Conservation (phyloP, 2,888 invertebrate species). For the Folsomia candida region DNA sequence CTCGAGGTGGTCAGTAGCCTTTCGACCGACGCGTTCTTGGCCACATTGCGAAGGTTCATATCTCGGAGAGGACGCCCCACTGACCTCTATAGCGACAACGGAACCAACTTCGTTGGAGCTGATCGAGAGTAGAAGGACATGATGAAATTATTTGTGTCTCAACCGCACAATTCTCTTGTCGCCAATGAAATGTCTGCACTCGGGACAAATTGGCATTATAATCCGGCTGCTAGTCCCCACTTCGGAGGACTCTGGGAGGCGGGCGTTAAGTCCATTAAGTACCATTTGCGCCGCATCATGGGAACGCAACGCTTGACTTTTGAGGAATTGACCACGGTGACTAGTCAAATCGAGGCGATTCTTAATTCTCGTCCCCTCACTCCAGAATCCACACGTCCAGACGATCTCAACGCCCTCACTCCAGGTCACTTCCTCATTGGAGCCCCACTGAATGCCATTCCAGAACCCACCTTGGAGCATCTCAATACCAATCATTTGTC, state of each 20-base stretch:
- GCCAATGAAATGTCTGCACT: too few relatives aligned
- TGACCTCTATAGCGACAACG: too few relatives aligned
- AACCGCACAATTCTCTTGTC: too few relatives aligned
- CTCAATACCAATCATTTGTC: slow-evolving; percentile 17
- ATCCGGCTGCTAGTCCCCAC: slow-evolving; percentile 52
- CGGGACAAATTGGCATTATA: slow-evolving; percentile 52
- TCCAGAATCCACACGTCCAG: slow-evolving; percentile 45
- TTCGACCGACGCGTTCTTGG: not conserved
- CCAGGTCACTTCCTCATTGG: slow-evolving; percentile 52
- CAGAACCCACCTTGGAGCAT: slow-evolving; percentile 14
- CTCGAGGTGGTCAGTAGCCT: not conserved
- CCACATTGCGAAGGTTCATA: not conserved
- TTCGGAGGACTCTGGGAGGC: slow-evolving; percentile 53
- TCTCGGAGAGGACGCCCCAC: not conserved
- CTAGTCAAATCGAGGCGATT: slow-evolving; percentile 50
- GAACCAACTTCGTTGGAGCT: too few relatives aligned
- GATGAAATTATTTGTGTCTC: too few relatives aligned
- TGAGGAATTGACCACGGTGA: slow-evolving; percentile 51
- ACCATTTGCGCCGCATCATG: slow-evolving; percentile 50
- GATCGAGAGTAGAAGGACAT: too few relatives aligned
- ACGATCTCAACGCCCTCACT: slow-evolving; percentile 49
- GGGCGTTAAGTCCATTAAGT: slow-evolving; percentile 52
- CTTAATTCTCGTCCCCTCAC: too few relatives aligned
- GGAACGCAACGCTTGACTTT: slow-evolving; percentile 47
- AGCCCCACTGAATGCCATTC: slow-evolving; percentile 31